Percentiles rank a stretch among this genome's conserved stretches.
Evolutionary conservation across 2,113 vertebrate species (phyloP).

Genomic region (Odontesthes bonariensis): DNA sequence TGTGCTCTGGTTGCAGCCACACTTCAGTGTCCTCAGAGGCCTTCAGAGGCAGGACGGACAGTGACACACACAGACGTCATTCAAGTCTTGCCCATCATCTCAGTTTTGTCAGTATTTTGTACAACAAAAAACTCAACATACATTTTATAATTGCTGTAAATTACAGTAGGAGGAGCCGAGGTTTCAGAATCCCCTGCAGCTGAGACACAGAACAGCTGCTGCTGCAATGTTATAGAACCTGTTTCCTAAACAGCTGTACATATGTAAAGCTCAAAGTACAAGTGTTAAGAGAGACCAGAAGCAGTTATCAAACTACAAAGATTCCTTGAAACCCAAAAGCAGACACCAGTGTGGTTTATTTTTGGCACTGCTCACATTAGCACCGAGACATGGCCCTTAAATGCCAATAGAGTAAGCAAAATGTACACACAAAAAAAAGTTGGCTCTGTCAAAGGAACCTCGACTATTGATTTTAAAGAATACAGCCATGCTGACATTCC

Average conservation of each 20-base stretch:
- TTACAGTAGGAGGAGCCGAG: constrained; percentile 42
- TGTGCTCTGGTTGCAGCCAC: constrained; percentile 38
- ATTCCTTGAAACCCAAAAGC: constrained; percentile 44
- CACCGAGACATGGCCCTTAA: constrained; percentile 69
- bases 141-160: constrained; percentile 34
- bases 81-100: constrained; percentile 38
- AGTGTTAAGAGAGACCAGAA: constrained; percentile 45
- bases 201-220: constrained; percentile 48
- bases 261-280: constrained; percentile 34
- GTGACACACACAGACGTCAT: constrained; percentile 38
- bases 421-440: constrained; percentile 38
- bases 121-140: constrained; percentile 54
- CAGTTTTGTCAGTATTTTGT: constrained; percentile 14
- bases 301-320: constrained; percentile 53
- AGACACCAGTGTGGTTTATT: constrained; percentile 37
- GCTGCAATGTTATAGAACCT: constrained; percentile 46
- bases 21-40: constrained; percentile 27
- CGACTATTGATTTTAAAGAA: not conserved
- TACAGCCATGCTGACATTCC: not conserved
- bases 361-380: constrained; percentile 69
- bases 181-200: constrained; percentile 49
- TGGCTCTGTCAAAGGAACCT: constrained; percentile 44
- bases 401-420: constrained; percentile 60
- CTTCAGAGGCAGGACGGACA: constrained; percentile 29
- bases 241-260: constrained; percentile 47